These are phyloP conservation scores for Mamestra configurata DNA, from an alignment of 1,140 invertebrate genomes.

Conservation along the genomic window DNA sequence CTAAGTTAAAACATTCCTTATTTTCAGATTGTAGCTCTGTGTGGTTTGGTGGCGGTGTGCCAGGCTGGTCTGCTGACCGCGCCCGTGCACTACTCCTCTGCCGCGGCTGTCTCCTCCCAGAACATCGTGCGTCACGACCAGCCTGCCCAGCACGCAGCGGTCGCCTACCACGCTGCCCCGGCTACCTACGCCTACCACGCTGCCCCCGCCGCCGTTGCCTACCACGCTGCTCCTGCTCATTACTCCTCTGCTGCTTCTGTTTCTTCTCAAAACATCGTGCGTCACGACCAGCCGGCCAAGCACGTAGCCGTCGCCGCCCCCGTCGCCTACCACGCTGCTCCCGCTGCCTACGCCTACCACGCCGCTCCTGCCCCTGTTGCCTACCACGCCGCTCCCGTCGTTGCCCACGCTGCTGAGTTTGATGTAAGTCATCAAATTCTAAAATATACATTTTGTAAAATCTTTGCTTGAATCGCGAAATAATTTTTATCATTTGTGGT, in stretches of 20 bases:
- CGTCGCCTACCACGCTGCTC: slow-evolving; percentile 42
- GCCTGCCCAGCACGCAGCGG: slow-evolving; percentile 58
- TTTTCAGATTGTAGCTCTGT: slow-evolving; percentile 66
- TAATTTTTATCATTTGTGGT: not conserved
- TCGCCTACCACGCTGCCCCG: slow-evolving; percentile 46
- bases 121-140: slow-evolving; percentile 73
- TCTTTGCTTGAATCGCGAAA: not conserved
- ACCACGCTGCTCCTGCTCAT: slow-evolving; percentile 55
- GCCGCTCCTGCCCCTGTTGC: slow-evolving; percentile 54
- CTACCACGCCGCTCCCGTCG: slow-evolving; percentile 57
- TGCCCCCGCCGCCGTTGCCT: slow-evolving; percentile 27
- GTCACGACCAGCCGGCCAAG: slow-evolving; percentile 65
- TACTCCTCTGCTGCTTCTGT: slow-evolving; percentile 59
- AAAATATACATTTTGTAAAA: too few relatives aligned
- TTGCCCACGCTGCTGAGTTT: slow-evolving; percentile 60
- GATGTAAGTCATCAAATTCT: slow-evolving; percentile 52
- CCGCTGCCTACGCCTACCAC: slow-evolving; percentile 64
- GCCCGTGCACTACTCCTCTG: slow-evolving; percentile 69
- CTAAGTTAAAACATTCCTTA: slow-evolving; percentile 45
- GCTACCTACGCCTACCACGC: slow-evolving; percentile 45
- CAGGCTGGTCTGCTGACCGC: slow-evolving; percentile 68
- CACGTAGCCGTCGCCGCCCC: slow-evolving; percentile 59
- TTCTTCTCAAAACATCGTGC: slow-evolving; percentile 72
- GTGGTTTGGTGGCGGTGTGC: slow-evolving; percentile 68
- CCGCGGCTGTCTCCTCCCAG: slow-evolving; percentile 74